Conservation (phyloP, 2,113 vertebrate species). For the Dissostichus mawsoni region DNA sequence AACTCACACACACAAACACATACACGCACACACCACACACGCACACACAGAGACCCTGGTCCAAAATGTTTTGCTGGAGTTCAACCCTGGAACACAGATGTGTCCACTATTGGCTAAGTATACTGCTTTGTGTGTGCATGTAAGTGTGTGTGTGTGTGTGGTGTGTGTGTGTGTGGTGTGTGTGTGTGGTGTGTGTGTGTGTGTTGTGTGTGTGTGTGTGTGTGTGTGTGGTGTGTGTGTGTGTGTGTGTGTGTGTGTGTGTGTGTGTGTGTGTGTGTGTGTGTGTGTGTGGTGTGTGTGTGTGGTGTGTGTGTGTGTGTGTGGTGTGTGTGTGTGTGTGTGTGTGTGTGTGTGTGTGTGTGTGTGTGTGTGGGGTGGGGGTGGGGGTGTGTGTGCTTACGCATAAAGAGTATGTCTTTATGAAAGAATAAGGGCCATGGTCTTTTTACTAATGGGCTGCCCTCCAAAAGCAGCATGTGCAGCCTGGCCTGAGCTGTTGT, state of each 20-base stretch:
- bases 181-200: neutral
- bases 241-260: constrained; percentile 1
- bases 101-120: constrained; percentile 12
- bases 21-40: constrained; percentile 5
- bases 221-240: constrained; percentile 1
- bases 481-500: constrained; percentile 16
- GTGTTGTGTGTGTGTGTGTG: constrained; percentile 3
- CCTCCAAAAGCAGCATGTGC: constrained; percentile 14
- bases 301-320: constrained; percentile 10
- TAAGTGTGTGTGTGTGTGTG: constrained; percentile 10
- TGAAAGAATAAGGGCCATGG: neutral
- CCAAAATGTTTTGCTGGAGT: constrained; percentile 36
- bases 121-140: neutral
- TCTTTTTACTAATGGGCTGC: constrained; percentile 1
- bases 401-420: neutral
- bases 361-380: constrained; percentile 1
- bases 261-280: neutral
- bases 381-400: neutral
- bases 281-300: constrained; percentile 27
- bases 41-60: constrained; percentile 14
- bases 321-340: neutral
- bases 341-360: neutral
- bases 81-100: constrained; percentile 60
- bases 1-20: neutral
- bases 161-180: neutral